phyloP scores from a whole-genome alignment of 1,140 invertebrate species.

The Pararge aegeria region DNA sequence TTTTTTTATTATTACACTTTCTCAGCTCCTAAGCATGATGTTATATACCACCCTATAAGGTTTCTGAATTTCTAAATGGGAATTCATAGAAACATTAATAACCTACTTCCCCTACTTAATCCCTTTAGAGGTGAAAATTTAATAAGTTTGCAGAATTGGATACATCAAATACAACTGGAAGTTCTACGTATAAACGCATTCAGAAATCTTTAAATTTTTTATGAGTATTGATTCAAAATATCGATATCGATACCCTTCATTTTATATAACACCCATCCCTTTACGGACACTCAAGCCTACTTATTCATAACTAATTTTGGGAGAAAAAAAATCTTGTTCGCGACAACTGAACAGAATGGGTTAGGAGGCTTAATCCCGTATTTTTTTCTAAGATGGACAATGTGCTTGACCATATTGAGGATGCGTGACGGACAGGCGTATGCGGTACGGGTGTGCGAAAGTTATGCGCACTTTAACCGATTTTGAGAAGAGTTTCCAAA shows the following conservation, averaged over 20 bases:
- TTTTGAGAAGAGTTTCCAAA: background rate
- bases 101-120: no score
- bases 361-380: conserved; percentile 49
- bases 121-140: no score
- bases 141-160: no score
- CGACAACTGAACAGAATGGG: conserved; percentile 53
- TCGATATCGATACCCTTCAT: background rate
- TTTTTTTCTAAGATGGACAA: conserved; percentile 41
- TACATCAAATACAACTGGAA: no score
- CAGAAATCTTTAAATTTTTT: no score
- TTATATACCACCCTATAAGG: no score
- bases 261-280: background rate
- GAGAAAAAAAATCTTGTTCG: conserved; percentile 41
- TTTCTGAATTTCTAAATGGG: no score
- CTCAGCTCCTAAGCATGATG: no score
- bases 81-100: no score
- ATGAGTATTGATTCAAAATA: background rate
- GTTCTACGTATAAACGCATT: no score
- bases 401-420: conserved; percentile 56
- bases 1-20: no score
- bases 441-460: conserved; percentile 25
- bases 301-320: conserved; percentile 62
- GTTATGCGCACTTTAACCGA: conserved; percentile 15
- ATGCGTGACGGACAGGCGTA: conserved; percentile 43
- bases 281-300: conserved; percentile 37